Evolutionary conservation across 2,797 vertebrate species (phyloP).

Genomic region (Oreochromis grahami): DNA sequence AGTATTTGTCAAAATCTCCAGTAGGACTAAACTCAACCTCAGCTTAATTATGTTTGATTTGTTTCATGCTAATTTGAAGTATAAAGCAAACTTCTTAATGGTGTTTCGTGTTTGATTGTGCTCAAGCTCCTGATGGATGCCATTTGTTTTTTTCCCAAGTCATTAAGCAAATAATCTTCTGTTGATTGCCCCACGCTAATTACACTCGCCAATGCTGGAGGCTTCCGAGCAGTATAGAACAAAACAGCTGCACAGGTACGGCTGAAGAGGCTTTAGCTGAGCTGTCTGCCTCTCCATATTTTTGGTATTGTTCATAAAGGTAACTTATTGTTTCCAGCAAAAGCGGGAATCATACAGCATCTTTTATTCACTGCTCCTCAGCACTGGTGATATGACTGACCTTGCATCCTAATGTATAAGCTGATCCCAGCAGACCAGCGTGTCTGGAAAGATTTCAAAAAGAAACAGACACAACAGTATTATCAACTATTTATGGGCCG

Average conservation of each 20-base stretch:
- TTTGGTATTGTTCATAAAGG: conserved; percentile 39
- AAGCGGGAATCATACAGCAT: not conserved
- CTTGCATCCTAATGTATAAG: conserved; percentile 5
- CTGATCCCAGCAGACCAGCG: conserved; percentile 5
- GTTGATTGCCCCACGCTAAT: conserved; percentile 64
- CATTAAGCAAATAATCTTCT: conserved; percentile 68
- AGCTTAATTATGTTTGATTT: conserved; percentile 51
- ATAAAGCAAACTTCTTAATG: conserved; percentile 50
- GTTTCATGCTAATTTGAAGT: conserved; percentile 61
- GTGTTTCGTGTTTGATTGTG: conserved; percentile 45
- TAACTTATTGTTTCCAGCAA: conserved; percentile 25
- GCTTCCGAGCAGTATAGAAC: conserved; percentile 2
- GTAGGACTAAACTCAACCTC: conserved; percentile 60
- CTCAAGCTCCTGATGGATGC: conserved; percentile 45
- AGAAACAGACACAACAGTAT: not conserved
- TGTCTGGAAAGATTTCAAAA: not conserved
- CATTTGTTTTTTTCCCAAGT: conserved; percentile 54
- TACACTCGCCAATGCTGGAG: conserved; percentile 45
- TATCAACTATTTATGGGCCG: conserved; percentile 18
- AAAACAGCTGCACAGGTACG: conserved; percentile 25
- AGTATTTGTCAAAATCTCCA: conserved; percentile 61
- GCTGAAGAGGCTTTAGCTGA: conserved; percentile 16
- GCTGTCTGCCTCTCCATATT: not conserved
- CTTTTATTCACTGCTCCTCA: conserved; percentile 14
- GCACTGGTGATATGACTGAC: conserved; percentile 11